phyloP scores from a whole-genome alignment of 2,113 vertebrate genomes.

The Ifrita kowaldi region DNA sequence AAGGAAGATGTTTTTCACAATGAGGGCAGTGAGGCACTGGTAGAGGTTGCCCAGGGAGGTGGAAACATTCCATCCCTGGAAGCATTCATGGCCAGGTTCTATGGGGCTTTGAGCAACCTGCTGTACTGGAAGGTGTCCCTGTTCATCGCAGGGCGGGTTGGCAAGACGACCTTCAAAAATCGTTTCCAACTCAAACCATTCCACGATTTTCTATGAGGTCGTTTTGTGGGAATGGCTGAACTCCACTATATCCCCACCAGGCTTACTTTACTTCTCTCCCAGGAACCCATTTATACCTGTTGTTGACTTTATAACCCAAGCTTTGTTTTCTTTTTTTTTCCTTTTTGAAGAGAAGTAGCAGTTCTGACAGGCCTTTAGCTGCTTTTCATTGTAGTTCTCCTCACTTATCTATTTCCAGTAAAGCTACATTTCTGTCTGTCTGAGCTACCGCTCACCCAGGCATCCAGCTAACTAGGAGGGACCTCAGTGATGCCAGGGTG shows the following conservation, averaged over 20 bases:
- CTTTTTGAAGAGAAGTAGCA: not conserved
- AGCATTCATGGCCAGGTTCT: not conserved
- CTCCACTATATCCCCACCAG: not conserved
- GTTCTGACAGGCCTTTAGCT: not conserved
- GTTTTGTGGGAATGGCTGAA: not conserved
- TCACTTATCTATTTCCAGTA: not conserved
- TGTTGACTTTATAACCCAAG: not conserved
- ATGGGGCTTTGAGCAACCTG: not conserved
- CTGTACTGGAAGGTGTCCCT: not conserved
- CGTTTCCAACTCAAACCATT: not conserved
- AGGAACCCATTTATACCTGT: not conserved
- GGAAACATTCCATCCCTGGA: not conserved
- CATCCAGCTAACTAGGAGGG: not conserved
- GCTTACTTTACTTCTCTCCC: not conserved
- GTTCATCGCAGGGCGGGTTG: rapidly evolving
- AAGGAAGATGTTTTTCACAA: not conserved
- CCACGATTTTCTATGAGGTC: not conserved
- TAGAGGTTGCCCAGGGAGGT: not conserved
- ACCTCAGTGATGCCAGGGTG: not conserved
- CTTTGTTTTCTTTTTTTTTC: not conserved
- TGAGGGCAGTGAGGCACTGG: not conserved
- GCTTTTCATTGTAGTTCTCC: not conserved
- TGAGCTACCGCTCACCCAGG: not conserved
- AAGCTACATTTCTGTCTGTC: not conserved
- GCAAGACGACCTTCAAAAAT: not conserved